A percentile compares a stretch with the other conserved stretches of the same genome.
Conservation (phyloP, 2,113 vertebrate genomes). For the Brachyistius frenatus region DNA sequence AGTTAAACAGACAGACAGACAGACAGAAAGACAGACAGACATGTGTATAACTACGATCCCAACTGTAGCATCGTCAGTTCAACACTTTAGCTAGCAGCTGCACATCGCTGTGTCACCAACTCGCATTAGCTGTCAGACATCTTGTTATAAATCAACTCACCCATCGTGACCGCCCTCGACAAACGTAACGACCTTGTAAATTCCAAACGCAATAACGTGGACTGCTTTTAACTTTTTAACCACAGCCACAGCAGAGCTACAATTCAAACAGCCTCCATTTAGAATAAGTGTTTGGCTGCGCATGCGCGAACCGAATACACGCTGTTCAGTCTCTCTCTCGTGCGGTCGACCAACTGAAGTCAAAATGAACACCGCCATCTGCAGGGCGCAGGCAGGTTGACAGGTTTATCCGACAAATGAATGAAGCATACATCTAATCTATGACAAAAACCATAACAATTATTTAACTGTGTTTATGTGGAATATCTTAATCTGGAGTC, state of each 20-base stretch:
- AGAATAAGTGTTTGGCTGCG: fast-evolving
- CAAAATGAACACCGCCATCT: slow-evolving; percentile 14
- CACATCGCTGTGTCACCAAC: background rate
- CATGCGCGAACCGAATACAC: slow-evolving; percentile 39
- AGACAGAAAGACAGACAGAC: too few species aligned
- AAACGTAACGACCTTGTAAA: background rate
- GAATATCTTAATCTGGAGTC: too few species aligned
- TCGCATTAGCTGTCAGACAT: background rate
- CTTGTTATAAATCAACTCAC: slow-evolving; percentile 53
- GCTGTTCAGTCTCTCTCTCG: background rate
- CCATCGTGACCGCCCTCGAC: slow-evolving; percentile 46
- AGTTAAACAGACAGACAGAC: too few species aligned
- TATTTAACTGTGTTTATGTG: too few species aligned
- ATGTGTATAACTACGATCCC: too few species aligned
- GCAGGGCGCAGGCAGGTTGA: background rate
- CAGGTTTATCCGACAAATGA: background rate
- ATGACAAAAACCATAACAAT: too few species aligned
- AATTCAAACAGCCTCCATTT: slow-evolving; percentile 56
- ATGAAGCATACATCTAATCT: background rate
- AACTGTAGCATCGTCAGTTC: too few species aligned
- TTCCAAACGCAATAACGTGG: background rate
- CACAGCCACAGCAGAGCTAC: background rate
- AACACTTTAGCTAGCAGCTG: slow-evolving; percentile 24
- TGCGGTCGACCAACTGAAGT: background rate
- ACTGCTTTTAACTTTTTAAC: background rate